Conservation (phyloP, 2,797 vertebrate species). For the Tangara arthus region DNA sequence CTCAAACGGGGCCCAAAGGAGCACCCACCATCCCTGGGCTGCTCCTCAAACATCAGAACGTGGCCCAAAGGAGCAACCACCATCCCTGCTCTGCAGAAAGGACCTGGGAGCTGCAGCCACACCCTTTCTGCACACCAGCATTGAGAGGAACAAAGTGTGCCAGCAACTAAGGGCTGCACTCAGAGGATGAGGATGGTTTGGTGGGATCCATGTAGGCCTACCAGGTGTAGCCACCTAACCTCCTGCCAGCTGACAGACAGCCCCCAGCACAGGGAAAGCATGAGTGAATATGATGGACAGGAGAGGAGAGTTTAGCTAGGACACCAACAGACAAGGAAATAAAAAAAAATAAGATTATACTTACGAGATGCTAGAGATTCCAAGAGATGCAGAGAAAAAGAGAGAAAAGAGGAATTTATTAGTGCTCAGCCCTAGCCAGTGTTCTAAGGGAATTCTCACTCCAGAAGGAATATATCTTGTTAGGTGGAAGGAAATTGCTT, state of each 20-base stretch:
- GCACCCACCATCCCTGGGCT: neutral
- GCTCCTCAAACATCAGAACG: neutral
- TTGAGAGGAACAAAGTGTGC: neutral
- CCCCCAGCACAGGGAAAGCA: neutral
- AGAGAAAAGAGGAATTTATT: constrained; percentile 59
- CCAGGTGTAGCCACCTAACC: neutral
- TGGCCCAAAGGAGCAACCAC: neutral
- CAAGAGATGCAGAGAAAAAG: constrained; percentile 5
- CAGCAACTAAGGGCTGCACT: neutral
- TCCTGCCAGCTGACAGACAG: neutral
- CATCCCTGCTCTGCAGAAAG: neutral
- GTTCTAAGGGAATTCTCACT: neutral
- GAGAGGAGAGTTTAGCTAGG: neutral
- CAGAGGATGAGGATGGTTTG: neutral
- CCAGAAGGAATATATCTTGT: constrained; percentile 17
- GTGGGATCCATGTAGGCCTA: neutral
- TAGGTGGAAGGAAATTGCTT: neutral
- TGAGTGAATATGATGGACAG: neutral
- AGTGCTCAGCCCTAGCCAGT: neutral
- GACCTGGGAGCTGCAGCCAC: neutral
- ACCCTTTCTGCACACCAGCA: neutral
- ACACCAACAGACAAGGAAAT: constrained; percentile 24
- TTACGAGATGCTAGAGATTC: constrained; percentile 93
- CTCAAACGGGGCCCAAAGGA: neutral
- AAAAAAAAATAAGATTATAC: constrained; percentile 72